These are phyloP conservation scores for Zele albiditarsus DNA, from an alignment of 2,888 invertebrate genomes.

Conservation along the genomic window DNA sequence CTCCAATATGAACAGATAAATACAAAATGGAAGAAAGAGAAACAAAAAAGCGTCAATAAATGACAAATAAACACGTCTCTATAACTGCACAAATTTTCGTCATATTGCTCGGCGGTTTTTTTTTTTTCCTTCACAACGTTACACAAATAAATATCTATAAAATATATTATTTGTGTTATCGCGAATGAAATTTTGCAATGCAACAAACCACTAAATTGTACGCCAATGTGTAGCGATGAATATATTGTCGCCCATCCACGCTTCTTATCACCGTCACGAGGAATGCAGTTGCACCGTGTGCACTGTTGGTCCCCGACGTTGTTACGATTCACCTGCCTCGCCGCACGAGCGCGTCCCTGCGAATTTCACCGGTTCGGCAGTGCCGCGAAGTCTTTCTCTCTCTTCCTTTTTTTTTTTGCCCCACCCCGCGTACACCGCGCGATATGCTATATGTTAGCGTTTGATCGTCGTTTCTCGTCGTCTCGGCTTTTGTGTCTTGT, in stretches of 20 bases:
- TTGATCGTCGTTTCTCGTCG: not conserved
- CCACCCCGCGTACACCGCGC: not conserved
- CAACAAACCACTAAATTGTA: constrained; percentile 19
- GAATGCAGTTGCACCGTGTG: constrained; percentile 47
- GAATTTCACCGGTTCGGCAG: constrained; percentile 47
- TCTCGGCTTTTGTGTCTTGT: not conserved
- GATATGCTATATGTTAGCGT: not conserved
- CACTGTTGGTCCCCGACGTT: constrained; percentile 31
- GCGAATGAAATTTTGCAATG: not conserved
- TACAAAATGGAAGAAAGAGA: not conserved
- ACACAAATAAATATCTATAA: not conserved
- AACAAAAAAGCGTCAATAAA: constrained; percentile 33
- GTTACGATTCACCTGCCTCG: constrained; percentile 35
- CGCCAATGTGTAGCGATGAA: not conserved
- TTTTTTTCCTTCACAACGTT: not conserved
- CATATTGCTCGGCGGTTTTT: not conserved
- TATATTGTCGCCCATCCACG: constrained; percentile 21
- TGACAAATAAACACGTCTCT: constrained; percentile 15
- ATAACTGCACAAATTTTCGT: not conserved
- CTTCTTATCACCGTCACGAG: constrained; percentile 22
- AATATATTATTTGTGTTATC: not conserved
- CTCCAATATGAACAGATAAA: not conserved
- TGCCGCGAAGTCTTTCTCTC: constrained; percentile 20
- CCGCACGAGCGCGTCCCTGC: constrained; percentile 38
- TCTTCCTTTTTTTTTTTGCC: not conserved